These are phyloP conservation scores for Dryococelus australis DNA, from an alignment of 2,888 invertebrate genomes.

Conservation along the genomic window DNA sequence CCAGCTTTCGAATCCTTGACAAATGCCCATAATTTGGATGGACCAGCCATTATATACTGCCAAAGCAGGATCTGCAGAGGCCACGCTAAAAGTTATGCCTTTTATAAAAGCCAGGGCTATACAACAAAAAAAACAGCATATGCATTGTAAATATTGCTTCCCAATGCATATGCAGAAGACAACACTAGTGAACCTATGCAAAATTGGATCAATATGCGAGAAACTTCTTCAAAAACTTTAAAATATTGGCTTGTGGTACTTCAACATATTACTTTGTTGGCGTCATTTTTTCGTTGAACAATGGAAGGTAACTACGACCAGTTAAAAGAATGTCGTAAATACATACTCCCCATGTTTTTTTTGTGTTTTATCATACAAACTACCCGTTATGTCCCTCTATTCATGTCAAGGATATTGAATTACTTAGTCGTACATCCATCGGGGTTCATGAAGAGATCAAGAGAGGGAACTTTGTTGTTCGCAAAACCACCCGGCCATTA, in stretches of 20 bases:
- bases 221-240: background rate
- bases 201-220: background rate
- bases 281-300: background rate
- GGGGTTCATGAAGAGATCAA: conserved; percentile 29
- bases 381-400: conserved; percentile 35
- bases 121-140: conserved; percentile 47
- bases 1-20: conserved; percentile 47
- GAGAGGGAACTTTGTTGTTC: conserved; percentile 46
- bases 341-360: background rate
- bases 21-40: conserved; percentile 47
- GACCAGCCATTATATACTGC: conserved; percentile 51
- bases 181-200: background rate
- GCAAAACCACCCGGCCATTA: conserved; percentile 46
- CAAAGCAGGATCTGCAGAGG: conserved; percentile 48
- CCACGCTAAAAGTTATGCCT: conserved; percentile 33
- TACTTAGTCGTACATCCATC: conserved; percentile 35
- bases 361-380: conserved; percentile 23
- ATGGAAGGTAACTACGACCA: background rate
- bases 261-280: background rate
- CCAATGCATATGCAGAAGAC: background rate
- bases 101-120: conserved; percentile 34
- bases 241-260: conserved; percentile 2
- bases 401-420: conserved; percentile 36
- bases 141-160: conserved; percentile 11
- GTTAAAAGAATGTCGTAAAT: background rate